Percentiles rank a stretch among this genome's conserved stretches.
Conservation (phyloP, 23 tunicate genomes). For the Halocynthia aurantium region DNA sequence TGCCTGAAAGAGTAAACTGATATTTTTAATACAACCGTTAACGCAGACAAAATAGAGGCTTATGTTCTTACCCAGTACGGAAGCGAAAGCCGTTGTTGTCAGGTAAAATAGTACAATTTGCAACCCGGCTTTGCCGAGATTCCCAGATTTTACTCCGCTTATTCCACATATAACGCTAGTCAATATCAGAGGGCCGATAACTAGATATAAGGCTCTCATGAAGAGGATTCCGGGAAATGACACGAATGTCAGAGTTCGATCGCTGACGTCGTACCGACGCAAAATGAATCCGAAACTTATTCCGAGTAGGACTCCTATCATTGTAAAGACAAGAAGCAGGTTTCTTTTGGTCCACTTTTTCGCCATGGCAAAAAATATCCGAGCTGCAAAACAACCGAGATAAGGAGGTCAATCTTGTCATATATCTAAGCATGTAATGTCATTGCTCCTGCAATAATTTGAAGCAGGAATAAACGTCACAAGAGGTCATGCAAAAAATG, state of each 20-base stretch:
- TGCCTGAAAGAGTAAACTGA: too few relatives aligned
- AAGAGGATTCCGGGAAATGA: neutral
- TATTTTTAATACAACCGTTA: too few relatives aligned
- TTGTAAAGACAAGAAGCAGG: neutral
- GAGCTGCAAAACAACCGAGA: too few relatives aligned
- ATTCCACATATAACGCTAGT: neutral
- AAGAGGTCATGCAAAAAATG: too few relatives aligned
- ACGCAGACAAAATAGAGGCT: neutral
- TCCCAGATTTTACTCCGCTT: neutral
- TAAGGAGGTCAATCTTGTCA: too few relatives aligned
- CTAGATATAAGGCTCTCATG: constrained; percentile 3
- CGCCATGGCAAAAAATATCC: too few relatives aligned
- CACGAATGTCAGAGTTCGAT: neutral
- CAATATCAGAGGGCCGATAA: constrained; percentile 1
- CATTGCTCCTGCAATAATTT: too few relatives aligned
- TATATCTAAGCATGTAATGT: too few relatives aligned
- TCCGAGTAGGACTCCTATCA: neutral
- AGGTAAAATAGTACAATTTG: neutral
- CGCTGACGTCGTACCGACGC: neutral
- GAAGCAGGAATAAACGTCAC: too few relatives aligned
- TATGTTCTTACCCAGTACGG: neutral
- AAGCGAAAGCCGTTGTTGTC: neutral
- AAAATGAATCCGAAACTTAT: neutral
- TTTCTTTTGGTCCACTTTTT: neutral
- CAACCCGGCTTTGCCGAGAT: neutral